Conservation (phyloP, 2,888 invertebrate species). For the Cephus runcator region DNA sequence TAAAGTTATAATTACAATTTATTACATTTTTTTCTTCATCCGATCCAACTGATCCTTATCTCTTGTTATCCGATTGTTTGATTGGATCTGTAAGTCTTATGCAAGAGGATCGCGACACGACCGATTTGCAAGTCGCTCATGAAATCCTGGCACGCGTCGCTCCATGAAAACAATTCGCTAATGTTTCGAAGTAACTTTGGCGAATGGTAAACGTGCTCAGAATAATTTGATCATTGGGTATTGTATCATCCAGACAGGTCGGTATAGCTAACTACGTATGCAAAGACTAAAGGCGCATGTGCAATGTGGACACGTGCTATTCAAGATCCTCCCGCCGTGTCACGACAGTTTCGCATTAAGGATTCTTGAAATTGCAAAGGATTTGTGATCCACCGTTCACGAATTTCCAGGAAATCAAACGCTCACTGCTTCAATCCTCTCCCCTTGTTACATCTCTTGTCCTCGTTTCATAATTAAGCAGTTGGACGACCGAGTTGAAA, state of each 20-base stretch:
- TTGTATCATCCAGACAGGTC: background rate
- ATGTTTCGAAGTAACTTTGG: background rate
- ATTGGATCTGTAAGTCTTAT: background rate
- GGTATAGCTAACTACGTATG: background rate
- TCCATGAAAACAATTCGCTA: background rate
- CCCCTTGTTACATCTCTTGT: background rate
- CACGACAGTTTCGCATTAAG: background rate
- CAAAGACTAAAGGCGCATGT: background rate
- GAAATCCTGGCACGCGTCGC: slow-evolving; percentile 4
- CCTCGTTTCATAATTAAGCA: background rate
- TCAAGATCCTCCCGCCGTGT: background rate
- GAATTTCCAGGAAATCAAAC: background rate
- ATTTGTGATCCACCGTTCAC: background rate
- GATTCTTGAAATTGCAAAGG: background rate
- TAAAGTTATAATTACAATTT: slow-evolving; percentile 13
- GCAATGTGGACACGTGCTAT: background rate
- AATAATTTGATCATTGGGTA: background rate
- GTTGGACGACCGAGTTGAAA: background rate
- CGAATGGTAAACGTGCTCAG: background rate
- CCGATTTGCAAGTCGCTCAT: slow-evolving; percentile 8
- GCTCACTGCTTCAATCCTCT: background rate
- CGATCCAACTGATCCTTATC: background rate
- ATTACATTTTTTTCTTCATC: background rate
- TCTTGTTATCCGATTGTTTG: background rate
- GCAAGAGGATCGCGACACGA: background rate